These are phyloP conservation scores for Pandemis corylana DNA, from an alignment of 2,888 invertebrate genomes.

Conservation along the genomic window DNA sequence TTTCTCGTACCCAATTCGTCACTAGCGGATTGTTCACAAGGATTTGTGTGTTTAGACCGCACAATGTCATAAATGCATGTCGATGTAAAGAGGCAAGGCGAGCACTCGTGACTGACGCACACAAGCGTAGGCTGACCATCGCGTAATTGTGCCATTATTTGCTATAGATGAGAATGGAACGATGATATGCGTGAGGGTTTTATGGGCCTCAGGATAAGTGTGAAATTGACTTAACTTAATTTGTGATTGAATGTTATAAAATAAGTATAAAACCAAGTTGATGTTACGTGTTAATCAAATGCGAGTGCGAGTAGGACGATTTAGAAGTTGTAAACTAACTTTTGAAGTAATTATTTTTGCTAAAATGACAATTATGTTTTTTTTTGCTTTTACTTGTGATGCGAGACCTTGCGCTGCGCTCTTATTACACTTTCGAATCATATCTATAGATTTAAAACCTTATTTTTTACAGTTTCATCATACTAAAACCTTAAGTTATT, in stretches of 20 bases:
- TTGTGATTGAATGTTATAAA: neutral
- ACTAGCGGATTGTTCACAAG: conserved; percentile 18
- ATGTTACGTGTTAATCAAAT: no score
- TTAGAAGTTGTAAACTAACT: no score
- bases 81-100: conserved; percentile 20
- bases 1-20: conserved; percentile 3
- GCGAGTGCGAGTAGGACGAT: no score
- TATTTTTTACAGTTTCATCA: no score
- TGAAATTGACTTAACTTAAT: conserved; percentile 35
- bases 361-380: no score
- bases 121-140: conserved; percentile 44
- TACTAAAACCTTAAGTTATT: no score
- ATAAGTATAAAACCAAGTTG: neutral
- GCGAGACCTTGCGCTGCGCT: no score
- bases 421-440: no score
- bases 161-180: conserved; percentile 53
- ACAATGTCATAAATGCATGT: conserved; percentile 27
- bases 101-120: conserved; percentile 60
- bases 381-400: no score
- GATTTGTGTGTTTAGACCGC: conserved; percentile 18
- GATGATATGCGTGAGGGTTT: conserved; percentile 52
- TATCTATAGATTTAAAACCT: no score
- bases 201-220: conserved; percentile 33
- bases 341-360: no score
- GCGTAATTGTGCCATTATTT: conserved; percentile 41